phyloP scores from a whole-genome alignment of 1,140 invertebrate genomes.

The Apis cerana region DNA sequence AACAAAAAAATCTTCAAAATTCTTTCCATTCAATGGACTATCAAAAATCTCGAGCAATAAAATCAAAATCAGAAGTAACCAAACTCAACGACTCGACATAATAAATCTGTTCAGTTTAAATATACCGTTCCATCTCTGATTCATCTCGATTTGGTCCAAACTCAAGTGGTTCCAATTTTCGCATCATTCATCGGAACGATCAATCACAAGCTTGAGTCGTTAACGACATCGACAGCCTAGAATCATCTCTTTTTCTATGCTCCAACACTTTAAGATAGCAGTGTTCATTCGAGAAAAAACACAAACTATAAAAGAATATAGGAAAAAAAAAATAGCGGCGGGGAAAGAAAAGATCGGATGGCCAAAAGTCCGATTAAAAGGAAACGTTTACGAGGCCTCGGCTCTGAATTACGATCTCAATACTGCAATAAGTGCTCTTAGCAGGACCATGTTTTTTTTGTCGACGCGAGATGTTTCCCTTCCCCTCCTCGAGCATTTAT shows the following conservation, averaged over 20 bases:
- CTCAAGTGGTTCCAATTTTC: slow-evolving; percentile 31
- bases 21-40: not conserved
- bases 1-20: not conserved
- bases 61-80: not conserved
- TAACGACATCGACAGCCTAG: slow-evolving; percentile 12
- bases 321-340: not conserved
- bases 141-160: slow-evolving; percentile 7
- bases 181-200: slow-evolving; percentile 28
- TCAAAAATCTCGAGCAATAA: not conserved
- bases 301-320: not conserved
- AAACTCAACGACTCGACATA: not conserved
- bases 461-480: slow-evolving; percentile 48
- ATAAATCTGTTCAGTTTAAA: slow-evolving; percentile 32
- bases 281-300: not conserved
- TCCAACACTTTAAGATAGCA: too few relatives aligned
- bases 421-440: slow-evolving; percentile 79
- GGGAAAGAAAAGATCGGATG: slow-evolving; percentile 40
- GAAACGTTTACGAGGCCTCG: slow-evolving; percentile 61
- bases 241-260: not conserved
- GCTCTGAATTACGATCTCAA: slow-evolving; percentile 79
- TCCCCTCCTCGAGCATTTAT: slow-evolving; percentile 57
- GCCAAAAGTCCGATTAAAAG: slow-evolving; percentile 49
- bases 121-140: slow-evolving; percentile 10
- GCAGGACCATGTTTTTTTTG: slow-evolving; percentile 68
- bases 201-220: not conserved